Evolutionary conservation across 2,888 invertebrate species (phyloP), one percentile per base, ranked within the genome.

Genomic region (Cyclophora punctaria): DNA sequence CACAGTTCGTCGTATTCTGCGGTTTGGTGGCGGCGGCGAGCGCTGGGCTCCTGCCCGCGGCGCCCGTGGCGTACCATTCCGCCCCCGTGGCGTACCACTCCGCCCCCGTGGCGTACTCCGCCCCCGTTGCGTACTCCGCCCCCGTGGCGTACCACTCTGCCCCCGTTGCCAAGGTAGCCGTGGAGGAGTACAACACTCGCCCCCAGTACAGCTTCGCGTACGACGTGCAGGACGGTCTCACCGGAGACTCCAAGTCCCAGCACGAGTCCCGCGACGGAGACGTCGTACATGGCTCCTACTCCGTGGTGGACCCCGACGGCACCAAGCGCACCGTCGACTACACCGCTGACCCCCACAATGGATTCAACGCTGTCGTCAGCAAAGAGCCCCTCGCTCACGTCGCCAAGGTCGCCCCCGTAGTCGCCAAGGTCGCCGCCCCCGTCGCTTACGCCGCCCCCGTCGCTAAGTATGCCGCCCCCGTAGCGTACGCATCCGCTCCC

Each of bases 361-460:
- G 89, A 45, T 89, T 89, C 74, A 89, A 89, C 67, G 89, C 89
- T 41, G 84, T 89, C 40, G 89, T 89, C 3, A 80, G 72, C 67
- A 80, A 69, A 57, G 84, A 84, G 55, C 77, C 85, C 44, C 65
- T 84, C 65, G 69, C 57, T 7, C 73, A 64, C 71, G 72, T 73
- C 48, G 73, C 79, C 56, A 77, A 73, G 59, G 37, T 37, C 4
- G 71, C 64, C 47, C 59, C 68, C 5, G 63, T 60, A 37, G 63
- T 65, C 3, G 57, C 58, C 7, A 59, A 66, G 48, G 48, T 45
- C 43, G 49, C 60, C 41, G 57, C 62, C 4, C 58, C 61, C 5
- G 56, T 57, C 35, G 57, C 63, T 44, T 59, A 63, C 51, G 54
- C 61, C 33, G 56, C 63, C 44, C 62, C 67, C 6, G 62, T 62